Base-by-base conservation (phyloP, 2,113 vertebrate genomes). In the Steatornis caripensis region DNA sequence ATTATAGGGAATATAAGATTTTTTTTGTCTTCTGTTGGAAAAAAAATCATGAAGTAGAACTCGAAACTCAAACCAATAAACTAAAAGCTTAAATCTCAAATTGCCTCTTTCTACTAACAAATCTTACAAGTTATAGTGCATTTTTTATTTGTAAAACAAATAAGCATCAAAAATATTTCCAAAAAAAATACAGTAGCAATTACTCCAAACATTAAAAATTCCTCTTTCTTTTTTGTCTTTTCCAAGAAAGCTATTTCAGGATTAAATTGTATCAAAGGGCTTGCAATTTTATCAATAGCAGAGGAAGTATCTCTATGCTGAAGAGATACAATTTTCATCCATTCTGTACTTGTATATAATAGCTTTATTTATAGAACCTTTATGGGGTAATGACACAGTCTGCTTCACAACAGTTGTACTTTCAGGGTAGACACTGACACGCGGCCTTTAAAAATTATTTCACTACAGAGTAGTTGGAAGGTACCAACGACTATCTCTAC, bases 111-210 rank as follows among this genome's bases (percentile, higher is more conserved):
- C 54, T 68, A 17, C 9, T 64, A 65, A 85, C 34, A 60, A 6
- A 49, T 46, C 30, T 79, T 84, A 32, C 21, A 61, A 65, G 9
- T 39, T 78, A 58, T 14, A 61, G 54, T 78, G 27, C 24, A 57
- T 55, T 60, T 79, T 17, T 43, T n/a, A 70, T 70, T 78, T 90
- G 16, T 51, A 95, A 91, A 96, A 84, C 51, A 83, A 81, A 95
- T 57, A 81, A 4, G 1, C 14, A 20, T 64, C 15, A 41, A 45
- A 93, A 87, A 65, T 1, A 71, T 70, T 75, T 71, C 8, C 19
- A 51, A 41, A 11, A 80, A 96, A 96, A 96, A 96, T 53, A 88
- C 84, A 91, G 88, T 91, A 96, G 20, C 68, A 71, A 62, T 87
- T 3, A 34, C 24, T 76, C 58, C 30, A 96, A 84, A 76, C 32